Base-by-base conservation (phyloP, 2,113 vertebrate genomes). In the Corvus cornix region DNA sequence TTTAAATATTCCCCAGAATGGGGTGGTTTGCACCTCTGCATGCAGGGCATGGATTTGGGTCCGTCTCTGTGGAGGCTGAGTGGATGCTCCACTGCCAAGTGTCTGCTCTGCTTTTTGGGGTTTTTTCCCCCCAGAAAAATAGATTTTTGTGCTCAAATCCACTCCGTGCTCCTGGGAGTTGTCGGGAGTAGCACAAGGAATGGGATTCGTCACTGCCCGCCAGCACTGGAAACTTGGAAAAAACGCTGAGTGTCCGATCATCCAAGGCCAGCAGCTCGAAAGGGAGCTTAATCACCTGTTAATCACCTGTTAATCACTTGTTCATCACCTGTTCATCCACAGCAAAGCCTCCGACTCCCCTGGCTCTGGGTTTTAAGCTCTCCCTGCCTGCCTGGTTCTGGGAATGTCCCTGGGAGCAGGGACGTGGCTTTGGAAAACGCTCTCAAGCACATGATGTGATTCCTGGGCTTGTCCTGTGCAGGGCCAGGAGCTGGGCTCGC, bases 191-290 rank as follows among this genome's bases (percentile, higher is more conserved):
- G 20, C 0, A 7, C 52, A 24, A 8, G 37, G 39, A 58, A 30
- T 0, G 4, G 43, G 62, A 67, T 44, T 51, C 37, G 28, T n/a
- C 0, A 0, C 53, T 77, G 51, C 12, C 35, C 49, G 15, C 11
- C 0, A 1, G n/a, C 0, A 0, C 9, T 2, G 8, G 43, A 39
- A 73, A n/a, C 27, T 68, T 1, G 4, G 63, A 14, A 31, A 33
- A 35, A 48, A 13, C 2, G 7, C 55, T 3, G 43, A 62, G 79
- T 1, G 2, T 16, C 7, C 51, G n/a, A n/a, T n/a, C n/a, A 16
- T 26, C 27, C 0, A 4, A 87, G 33, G 52, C 52, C 56, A 22
- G 76, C 37, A 46, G 48, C 68, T 60, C 59, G 1, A 0, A 52
- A 6, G 0, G 4, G 63, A 74, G 39, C 39, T 41, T 41, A 41